A percentile compares a stretch with the other conserved stretches of the same genome.
These are phyloP conservation scores for Cheilinus undulatus DNA, from an alignment of 2,113 vertebrate species.

Conservation along the genomic window DNA sequence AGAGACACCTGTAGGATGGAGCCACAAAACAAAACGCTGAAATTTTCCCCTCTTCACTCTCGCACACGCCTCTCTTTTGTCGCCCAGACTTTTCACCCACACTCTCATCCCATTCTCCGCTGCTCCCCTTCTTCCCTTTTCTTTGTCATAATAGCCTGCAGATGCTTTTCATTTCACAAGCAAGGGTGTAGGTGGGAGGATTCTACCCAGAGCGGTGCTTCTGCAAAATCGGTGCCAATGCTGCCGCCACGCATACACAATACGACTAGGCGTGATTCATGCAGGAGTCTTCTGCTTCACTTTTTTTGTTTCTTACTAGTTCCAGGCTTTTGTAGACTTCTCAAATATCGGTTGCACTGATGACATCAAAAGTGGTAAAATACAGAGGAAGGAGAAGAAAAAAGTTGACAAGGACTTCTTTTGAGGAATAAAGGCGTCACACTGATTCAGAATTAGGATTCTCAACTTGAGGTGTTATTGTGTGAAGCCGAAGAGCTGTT, in stretches of 20 bases:
- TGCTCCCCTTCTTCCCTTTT: constrained; percentile 10
- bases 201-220: constrained; percentile 35
- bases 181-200: constrained; percentile 60
- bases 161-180: constrained; percentile 60
- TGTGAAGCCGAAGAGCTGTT: constrained; percentile 7
- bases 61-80: constrained; percentile 14
- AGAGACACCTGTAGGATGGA: constrained; percentile 14
- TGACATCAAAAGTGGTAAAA: constrained; percentile 17
- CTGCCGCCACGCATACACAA: constrained; percentile 4
- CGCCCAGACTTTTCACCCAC: constrained; percentile 16
- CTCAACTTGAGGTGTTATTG: constrained; percentile 8
- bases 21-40: background rate
- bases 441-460: constrained; percentile 24
- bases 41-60: background rate
- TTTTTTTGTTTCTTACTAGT: background rate
- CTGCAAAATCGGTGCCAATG: constrained; percentile 24
- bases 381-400: background rate
- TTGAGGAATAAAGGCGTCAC: background rate
- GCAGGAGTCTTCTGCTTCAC: constrained; percentile 9
- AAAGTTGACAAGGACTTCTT: background rate
- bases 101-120: constrained; percentile 15
- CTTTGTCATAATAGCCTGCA: constrained; percentile 50
- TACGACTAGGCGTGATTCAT: constrained; percentile 17
- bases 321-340: background rate
- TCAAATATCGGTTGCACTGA: constrained; percentile 27